Evolutionary conservation across 2,888 invertebrate species (phyloP), one percentile per base, ranked within the genome.

Genomic region (Ptycholaimellus sp.): DNA sequence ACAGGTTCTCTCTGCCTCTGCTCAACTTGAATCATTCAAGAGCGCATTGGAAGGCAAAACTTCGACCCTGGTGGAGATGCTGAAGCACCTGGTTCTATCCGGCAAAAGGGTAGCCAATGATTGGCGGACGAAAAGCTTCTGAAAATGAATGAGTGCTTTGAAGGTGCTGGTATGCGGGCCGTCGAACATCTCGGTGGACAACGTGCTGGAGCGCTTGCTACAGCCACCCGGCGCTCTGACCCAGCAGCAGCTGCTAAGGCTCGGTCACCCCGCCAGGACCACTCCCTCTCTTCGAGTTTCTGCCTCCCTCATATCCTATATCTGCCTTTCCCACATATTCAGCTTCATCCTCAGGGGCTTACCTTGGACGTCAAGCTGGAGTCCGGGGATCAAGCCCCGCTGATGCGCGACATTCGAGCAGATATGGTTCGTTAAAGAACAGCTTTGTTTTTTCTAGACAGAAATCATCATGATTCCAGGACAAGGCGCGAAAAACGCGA

Each of bases 131-230:
- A n/a, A n/a, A n/a, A n/a, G n/a, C n/a, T n/a, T n/a, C n/a, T 38
- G 21, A 9, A 18, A n/a, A 40, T 13, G 5, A 37, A 17, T 9
- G n/a, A n/a, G 6, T 22, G 18, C 44, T 32, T 43, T 46, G n/a
- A 46, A 67, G 64, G 53, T 69, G 28, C 51, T 69, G 34, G 64
- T 61, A 2, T 66, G 67, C 52, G 68, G 68, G 20, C 68, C 68
- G 7, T 68, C 68, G 2, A 69, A 69, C 49, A 62, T 68, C 19
- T 68, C 68, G 16, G 68, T 69, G 5, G 69, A 69, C 50, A 69
- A 69, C 49, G 49, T 69, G 41, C 60, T 66, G 16, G 63, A 64
- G 42, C 57, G 62, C 39, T 52, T 69, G 25, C 54, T 58, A 11
- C 3, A 5, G 23, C 30, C 7, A 7, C 5, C 30, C 13, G 45